phyloP scores from a whole-genome alignment of 2,888 invertebrate genomes.

The Spilarctia lutea region DNA sequence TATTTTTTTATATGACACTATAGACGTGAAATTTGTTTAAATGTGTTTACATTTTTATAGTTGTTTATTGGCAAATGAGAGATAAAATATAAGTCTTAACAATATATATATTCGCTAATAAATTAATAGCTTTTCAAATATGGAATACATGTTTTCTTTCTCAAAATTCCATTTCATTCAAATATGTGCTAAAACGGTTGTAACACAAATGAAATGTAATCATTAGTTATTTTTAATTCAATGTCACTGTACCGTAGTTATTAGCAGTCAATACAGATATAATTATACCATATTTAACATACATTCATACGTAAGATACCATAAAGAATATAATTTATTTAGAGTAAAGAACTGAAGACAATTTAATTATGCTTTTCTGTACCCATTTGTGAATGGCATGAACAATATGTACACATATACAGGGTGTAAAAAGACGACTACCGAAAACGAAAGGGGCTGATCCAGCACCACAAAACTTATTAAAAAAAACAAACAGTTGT shows the following conservation, averaged over 20 bases:
- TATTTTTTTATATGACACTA: not conserved
- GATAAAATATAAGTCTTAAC: not conserved
- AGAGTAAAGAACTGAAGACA: too few species aligned
- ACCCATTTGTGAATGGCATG: not conserved
- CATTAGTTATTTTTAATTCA: conserved; percentile 1
- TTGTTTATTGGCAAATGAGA: not conserved
- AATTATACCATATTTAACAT: conserved; percentile 33
- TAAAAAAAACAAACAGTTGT: too few species aligned
- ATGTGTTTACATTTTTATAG: not conserved
- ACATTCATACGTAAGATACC: conserved; percentile 20
- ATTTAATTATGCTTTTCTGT: not conserved
- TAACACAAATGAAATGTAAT: conserved; percentile 7
- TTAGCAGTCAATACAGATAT: conserved; percentile 19
- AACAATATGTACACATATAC: not conserved
- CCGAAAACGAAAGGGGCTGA: too few species aligned
- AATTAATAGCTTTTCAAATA: not conserved
- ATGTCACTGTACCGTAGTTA: conserved; percentile 7
- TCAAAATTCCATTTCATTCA: conserved; percentile 1
- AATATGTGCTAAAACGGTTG: not conserved
- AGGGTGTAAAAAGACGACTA: too few species aligned
- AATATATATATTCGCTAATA: too few species aligned
- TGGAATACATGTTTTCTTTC: not conserved
- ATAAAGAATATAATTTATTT: not conserved
- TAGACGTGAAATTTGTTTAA: not conserved
- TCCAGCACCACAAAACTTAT: too few species aligned